Evolutionary conservation across 2,888 invertebrate genomes (phyloP).

Genomic region (Hoplodrina blanda): DNA sequence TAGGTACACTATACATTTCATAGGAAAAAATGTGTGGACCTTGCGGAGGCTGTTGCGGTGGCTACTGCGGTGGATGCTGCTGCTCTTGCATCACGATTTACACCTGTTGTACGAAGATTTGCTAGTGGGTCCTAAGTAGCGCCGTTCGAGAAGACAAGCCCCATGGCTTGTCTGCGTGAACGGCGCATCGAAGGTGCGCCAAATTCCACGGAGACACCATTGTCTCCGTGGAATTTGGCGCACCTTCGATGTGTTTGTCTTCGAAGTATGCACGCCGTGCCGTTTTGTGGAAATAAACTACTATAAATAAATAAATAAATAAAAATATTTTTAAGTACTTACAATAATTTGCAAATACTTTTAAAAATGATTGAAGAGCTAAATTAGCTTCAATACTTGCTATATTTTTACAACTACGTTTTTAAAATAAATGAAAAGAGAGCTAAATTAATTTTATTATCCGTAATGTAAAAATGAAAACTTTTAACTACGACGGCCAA

Average conservation of each 20-base stretch:
- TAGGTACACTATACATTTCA: constrained; percentile 55
- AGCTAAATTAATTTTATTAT: constrained; percentile 1
- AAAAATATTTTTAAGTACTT: too few relatives aligned
- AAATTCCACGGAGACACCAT: too few relatives aligned
- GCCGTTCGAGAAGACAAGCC: constrained; percentile 51
- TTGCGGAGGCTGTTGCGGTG: constrained; percentile 73
- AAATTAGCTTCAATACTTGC: too few relatives aligned
- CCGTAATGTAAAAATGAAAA: constrained; percentile 4
- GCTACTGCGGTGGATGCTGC: constrained; percentile 69
- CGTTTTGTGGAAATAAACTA: constrained; percentile 74
- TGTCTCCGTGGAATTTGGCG: constrained; percentile 58
- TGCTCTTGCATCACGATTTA: constrained; percentile 85
- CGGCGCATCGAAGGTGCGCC: too few relatives aligned
- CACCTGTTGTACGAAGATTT: constrained; percentile 87
- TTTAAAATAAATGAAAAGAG: background rate
- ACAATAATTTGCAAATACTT: too few relatives aligned
- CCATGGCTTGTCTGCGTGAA: too few relatives aligned
- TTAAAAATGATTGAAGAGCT: too few relatives aligned
- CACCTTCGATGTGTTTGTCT: constrained; percentile 51
- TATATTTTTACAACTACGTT: too few relatives aligned
- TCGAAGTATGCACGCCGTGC: constrained; percentile 58
- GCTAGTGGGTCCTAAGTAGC: constrained; percentile 66
- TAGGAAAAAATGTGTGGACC: constrained; percentile 76
- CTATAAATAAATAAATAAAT: constrained; percentile 61
- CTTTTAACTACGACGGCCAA: background rate